Evolutionary conservation across 1,140 invertebrate genomes (phyloP).

Genomic region (Brachystomella parvula): DNA sequence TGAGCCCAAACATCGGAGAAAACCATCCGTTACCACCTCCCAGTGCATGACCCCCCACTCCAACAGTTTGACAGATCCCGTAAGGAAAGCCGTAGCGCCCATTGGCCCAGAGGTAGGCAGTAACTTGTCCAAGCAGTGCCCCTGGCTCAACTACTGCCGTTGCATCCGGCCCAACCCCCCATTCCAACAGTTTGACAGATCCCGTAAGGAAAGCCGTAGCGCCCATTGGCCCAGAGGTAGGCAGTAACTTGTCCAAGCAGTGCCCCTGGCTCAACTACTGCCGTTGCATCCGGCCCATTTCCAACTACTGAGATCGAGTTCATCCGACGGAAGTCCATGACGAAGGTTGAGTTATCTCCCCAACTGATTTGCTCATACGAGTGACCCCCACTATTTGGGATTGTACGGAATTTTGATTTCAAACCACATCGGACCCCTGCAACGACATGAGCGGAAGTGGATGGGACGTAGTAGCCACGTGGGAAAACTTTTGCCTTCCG

Average conservation of each 20-base stretch:
- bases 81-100: neutral
- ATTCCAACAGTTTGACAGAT: neutral
- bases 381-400: conserved; percentile 13
- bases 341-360: neutral
- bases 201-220: neutral
- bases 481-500: neutral
- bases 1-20: neutral
- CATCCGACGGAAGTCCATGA: conserved; percentile 1
- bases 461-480: neutral
- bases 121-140: neutral
- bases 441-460: neutral
- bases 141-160: neutral
- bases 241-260: neutral
- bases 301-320: neutral
- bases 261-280: neutral
- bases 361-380: neutral
- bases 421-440: neutral
- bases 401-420: neutral
- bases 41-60: conserved; percentile 2
- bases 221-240: neutral
- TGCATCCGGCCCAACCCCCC: neutral
- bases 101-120: neutral
- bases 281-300: neutral
- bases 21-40: conserved; percentile 1
- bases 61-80: neutral